Evolutionary conservation across 2,113 vertebrate species (phyloP).

Genomic region (Protobothrops flavoviridis): DNA sequence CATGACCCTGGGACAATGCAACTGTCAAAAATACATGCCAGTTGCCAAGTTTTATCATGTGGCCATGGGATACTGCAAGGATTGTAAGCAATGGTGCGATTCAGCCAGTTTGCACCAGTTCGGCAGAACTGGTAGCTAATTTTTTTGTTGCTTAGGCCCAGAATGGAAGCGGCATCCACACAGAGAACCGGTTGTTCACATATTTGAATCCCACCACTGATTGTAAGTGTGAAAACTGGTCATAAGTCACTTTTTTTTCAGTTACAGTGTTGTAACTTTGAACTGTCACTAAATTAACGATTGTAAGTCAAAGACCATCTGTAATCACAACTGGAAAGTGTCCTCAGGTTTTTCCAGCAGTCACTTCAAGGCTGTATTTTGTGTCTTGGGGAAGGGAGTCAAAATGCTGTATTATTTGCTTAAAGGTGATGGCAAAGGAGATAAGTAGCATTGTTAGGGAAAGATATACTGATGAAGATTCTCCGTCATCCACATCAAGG

Average conservation of each 20-base stretch:
- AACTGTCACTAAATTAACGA: not conserved
- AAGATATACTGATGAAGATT: not conserved
- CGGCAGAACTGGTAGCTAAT: no score
- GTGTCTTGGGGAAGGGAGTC: conserved; percentile 60
- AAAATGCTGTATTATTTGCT: conserved; percentile 43
- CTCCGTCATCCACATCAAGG: not conserved
- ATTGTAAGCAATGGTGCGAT: not conserved
- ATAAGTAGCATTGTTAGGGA: not conserved
- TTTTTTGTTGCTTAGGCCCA: no score
- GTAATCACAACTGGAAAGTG: conserved; percentile 61
- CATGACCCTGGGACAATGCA: not conserved
- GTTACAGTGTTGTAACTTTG: not conserved
- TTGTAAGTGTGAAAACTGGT: not conserved
- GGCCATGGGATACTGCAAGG: not conserved
- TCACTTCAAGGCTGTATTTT: conserved; percentile 66
- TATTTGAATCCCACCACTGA: no score
- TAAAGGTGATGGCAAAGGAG: not conserved
- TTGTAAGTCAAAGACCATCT: not conserved
- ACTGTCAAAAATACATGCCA: not conserved
- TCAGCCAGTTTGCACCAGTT: no score
- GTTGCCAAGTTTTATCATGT: not conserved
- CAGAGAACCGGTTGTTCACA: no score
- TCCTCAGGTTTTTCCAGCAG: conserved; percentile 67
- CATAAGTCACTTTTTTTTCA: not conserved
- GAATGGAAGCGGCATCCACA: no score